A percentile compares a stretch with the other conserved stretches of the same genome.
These are phyloP conservation scores for Holcopasites calliopsidis DNA, from an alignment of 1,140 invertebrate genomes.

Conservation along the genomic window DNA sequence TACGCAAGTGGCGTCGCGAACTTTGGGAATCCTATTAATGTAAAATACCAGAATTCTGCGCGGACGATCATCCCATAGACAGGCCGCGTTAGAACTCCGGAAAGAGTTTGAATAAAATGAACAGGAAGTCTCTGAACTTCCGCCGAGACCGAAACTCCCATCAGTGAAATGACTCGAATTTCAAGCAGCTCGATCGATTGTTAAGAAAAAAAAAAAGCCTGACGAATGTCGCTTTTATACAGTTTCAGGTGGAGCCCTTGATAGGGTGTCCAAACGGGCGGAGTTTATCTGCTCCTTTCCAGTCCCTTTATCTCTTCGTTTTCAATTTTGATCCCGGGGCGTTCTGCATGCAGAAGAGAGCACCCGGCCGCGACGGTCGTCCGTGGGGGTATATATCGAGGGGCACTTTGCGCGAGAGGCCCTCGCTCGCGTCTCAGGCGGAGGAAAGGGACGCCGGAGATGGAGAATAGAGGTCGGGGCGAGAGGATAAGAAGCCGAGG, in stretches of 20 bases:
- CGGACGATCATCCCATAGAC: constrained; percentile 45
- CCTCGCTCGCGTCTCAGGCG: constrained; percentile 55
- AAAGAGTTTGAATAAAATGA: constrained; percentile 50
- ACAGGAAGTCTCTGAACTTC: constrained; percentile 18
- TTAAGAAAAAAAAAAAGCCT: neutral
- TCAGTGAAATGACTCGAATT: constrained; percentile 12
- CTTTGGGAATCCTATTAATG: constrained; percentile 55
- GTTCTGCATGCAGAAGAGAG: constrained; percentile 35
- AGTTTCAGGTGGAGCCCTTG: neutral
- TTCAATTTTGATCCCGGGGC: constrained; percentile 34
- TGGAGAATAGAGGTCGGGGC: constrained; percentile 3
- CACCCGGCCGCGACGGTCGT: constrained; percentile 34
- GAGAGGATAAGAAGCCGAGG: neutral
- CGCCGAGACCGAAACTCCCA: constrained; percentile 31
- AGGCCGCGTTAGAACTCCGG: constrained; percentile 7
- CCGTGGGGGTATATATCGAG: neutral
- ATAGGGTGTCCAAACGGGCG: neutral
- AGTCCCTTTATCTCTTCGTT: neutral
- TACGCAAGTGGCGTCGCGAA: constrained; percentile 45
- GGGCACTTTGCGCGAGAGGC: constrained; percentile 40
- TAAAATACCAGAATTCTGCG: constrained; percentile 50
- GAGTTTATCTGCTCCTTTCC: neutral
- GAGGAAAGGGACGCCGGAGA: constrained; percentile 38
- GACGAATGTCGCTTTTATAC: constrained; percentile 11
- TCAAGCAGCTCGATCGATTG: neutral